Evolutionary conservation across 2,113 vertebrate genomes (phyloP), one percentile per base, ranked within the genome.

Genomic region (Lagenorhynchus albirostris): DNA sequence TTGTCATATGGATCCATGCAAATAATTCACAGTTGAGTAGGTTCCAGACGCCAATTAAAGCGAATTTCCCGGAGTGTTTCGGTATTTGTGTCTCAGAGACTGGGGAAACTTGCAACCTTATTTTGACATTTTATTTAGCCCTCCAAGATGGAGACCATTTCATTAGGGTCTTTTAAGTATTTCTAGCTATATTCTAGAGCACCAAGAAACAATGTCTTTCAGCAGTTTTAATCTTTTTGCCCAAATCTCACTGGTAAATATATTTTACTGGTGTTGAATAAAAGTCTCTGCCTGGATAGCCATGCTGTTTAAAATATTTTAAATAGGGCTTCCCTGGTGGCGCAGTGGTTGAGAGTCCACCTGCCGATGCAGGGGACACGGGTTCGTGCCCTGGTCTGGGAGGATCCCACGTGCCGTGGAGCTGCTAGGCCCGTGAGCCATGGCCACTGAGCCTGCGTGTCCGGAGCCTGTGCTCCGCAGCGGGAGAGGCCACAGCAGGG

Each of bases 231-330:
- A 97, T 97, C 86, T 95, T 90, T 97, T 97, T 97, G 79, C 29
- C 80, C 79, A 97, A 96, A 97, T 95, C 91, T 97, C 94, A 86
- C 77, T 93, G 89, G 89, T 79, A 97, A 98, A 98, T 96, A 98
- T 98, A 71, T 97, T 98, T 97, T 98, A 98, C 96, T 89, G 50
- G 67, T 93, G 38, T 95, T 97, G 88, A 91, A 97, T 91, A 97
- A 95, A 97, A 97, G 67, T 58, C 41, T 95, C 70, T 96, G 79
- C 60, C 60, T 90, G 60, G 94, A 81, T 95, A 91, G 68, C 38
- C 41, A 67, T 18, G 31, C 23, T 80, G 58, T 96, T 96, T 96
- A 97, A 97, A 96, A 91, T 96, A 97, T 91, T 97, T 95, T 95
- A 97, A 96, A 96, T 47, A 47, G 44, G 44, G 44, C 44, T 47